Base-by-base conservation (phyloP, 2,888 invertebrate genomes). In the Chromoteleia sp. region DNA sequence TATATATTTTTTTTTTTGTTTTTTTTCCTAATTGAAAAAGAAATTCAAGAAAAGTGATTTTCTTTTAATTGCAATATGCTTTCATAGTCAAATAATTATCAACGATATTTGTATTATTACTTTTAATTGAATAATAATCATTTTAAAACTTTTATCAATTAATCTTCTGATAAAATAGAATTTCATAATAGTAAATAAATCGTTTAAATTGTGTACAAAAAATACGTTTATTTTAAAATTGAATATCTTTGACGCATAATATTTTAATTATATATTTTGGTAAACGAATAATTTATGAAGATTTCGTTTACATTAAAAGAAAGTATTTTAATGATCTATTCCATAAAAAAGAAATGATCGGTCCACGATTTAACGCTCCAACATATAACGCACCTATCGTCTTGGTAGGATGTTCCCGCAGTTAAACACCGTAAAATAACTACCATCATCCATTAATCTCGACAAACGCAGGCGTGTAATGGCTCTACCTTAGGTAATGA, bases 401-500 rank as follows among this genome's bases (percentile, higher is more conserved):
- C 17, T 33, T 19, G 17, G 33, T 30, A 61, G 5, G 3, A 61
- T 30, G n/a, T 61, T 6, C 12, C 17, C 48, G 17, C 17, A 30
- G 17, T 30, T 12, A 48, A 61, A 21, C 19, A 61, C 30, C 33
- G 45, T 61, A 48, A 61, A 61, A 61, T 61, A 45, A 48, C 45
- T 48, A 61, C 19, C 4, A 33, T 36, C 19, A 17, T 21, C 50
- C 36, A 65, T 65, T 48, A 65, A 65, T 54, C 17, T 52, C 54
- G 54, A 67, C 54, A 54, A 54, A 41, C 25, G 65, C 25, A 48
- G 52, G 5, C 65, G n/a, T 36, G 39, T 65, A 48, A 65, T 25
- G n/a, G 36, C 30, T n/a, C 25, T 30, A 39, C 14, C 50, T 52
- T 17, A 50, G 50, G 52, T 48, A 50, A 50, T 33, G 52, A 39